Evolutionary conservation across 2,888 invertebrate species (phyloP), one percentile per base, ranked within the genome.

Genomic region (Punctoribates punctum): DNA sequence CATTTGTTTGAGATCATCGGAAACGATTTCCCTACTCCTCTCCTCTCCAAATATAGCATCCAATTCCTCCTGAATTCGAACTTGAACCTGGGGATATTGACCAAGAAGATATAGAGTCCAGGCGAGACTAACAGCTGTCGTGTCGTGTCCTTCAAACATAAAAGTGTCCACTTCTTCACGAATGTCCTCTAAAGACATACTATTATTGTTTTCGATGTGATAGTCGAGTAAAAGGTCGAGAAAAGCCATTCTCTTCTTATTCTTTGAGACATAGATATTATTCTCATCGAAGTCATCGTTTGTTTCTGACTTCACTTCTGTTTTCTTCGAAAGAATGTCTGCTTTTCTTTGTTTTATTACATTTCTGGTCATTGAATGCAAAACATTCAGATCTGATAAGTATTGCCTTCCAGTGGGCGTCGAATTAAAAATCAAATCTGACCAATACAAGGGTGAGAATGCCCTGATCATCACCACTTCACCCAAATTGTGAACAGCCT

Each of bases 91-190:
- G 5, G 48, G 48, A 48, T 48, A 15, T 8, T 8, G 48, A 4
- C 48, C 54, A 13, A 81, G 42, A 0, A 80, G 74, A 65, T 78
- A 81, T 8, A 81, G 65, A 11, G 81, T 79, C 78, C 80, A 81
- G 9, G 75, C 73, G 4, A 81, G 75, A 48, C 74, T 77, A 0
- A 79, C 78, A 1, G 80, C 77, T 17, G 81, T 81, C 11, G 81
- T 81, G 74, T 81, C 81, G 75, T 81, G 81, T 48, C 81, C 81
- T 78, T 79, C 57, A 75, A 79, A 77, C 73, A 46, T 57, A 73
- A 85, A 85, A 0, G 84, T 85, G 77, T 85, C 83, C 0, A 84
- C 84, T 78, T 85, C 84, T 23, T 85, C 84, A 1, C 75, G 74
- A 15, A 74, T 78, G 62, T 73, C 77, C 70, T 78, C 78, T 65